Evolutionary conservation across 2,888 invertebrate genomes (phyloP).

Genomic region (Aromia moschata): DNA sequence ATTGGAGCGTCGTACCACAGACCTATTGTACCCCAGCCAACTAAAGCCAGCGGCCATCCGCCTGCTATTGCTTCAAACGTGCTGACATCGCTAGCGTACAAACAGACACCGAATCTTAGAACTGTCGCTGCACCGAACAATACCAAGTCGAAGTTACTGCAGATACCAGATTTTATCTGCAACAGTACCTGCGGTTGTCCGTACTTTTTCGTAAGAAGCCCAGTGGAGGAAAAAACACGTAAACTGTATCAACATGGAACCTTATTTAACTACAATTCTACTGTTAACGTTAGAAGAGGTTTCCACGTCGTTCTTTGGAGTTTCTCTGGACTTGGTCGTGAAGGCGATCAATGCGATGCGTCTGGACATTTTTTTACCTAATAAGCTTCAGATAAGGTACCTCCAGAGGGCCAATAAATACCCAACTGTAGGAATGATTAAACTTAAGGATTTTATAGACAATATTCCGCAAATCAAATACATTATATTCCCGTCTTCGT

Average conservation of each 20-base stretch:
- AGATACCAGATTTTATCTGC: constrained; percentile 7
- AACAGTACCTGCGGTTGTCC: not conserved
- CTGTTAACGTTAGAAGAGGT: constrained; percentile 12
- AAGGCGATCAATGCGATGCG: constrained; percentile 12
- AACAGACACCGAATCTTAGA: not conserved
- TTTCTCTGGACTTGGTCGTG: not conserved
- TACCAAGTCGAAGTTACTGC: not conserved
- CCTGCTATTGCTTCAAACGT: too few species aligned
- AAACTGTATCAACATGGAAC: constrained; percentile 23
- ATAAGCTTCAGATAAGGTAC: constrained; percentile 7
- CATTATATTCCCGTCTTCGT: constrained; percentile 2
- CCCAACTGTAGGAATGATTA: constrained; percentile 7
- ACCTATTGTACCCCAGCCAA: too few species aligned
- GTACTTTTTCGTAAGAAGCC: constrained; percentile 5
- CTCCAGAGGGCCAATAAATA: constrained; percentile 2
- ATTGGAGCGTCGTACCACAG: too few species aligned
- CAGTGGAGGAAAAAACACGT: constrained; percentile 8
- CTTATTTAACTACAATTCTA: not conserved
- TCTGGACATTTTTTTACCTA: constrained; percentile 16
- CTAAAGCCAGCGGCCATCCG: too few species aligned
- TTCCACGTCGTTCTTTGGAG: not conserved
- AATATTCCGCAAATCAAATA: constrained; percentile 15
- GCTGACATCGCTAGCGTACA: too few species aligned
- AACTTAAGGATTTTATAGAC: constrained; percentile 10
- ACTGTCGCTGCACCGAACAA: not conserved